Base-by-base conservation (phyloP, 2,113 vertebrate genomes). In the Xyliphius kryptos region DNA sequence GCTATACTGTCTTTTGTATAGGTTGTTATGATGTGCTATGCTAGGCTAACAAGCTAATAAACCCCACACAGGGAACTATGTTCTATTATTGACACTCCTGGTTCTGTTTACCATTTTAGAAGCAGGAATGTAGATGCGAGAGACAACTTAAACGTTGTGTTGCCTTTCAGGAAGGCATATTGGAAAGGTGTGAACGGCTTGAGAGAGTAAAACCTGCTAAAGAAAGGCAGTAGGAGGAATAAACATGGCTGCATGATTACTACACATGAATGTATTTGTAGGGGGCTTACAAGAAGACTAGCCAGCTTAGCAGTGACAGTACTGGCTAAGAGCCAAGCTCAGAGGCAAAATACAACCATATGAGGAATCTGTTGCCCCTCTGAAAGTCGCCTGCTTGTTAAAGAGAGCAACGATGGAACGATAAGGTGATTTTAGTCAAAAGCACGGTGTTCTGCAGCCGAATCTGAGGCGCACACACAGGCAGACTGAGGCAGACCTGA, bases 231-330 rank as follows among this genome's bases (percentile, higher is more conserved):
- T 11, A 41, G 40, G n/a, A 46, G 12, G 14, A n/a, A 46, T n/a
- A n/a, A 46, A n/a, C 43, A n/a, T 46, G 43, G 16, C 16, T 37
- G 22, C 41, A 46, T 20, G 21, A 11, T 40, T 6, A 3, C 19
- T 59, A 15, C 21, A 49, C 1, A 60, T n/a, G 3, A 61, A 61
- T 37, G 54, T 58, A 52, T 63, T 63, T 64, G 47, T 37, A 63
- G 37, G 54, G 48, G 47, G 48, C 20, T 32, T 47, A 52, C 56
- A 68, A 41, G 47, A 38, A 41, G 47, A 47, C 48, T 47, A 56
- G 54, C 38, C 48, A 36, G 68, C 40, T 50, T 57, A 52, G 57
- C 51, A 49, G n/a, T 66, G 51, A 66, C 69, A 66, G 43, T 54
- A 46, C 57, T 58, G 57, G 57, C 51, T 20, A n/a, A 19, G 37